Conservation (phyloP, 30 jellyfish, hydroid and myxozoan genomes). For the Clytia hemisphaerica region DNA sequence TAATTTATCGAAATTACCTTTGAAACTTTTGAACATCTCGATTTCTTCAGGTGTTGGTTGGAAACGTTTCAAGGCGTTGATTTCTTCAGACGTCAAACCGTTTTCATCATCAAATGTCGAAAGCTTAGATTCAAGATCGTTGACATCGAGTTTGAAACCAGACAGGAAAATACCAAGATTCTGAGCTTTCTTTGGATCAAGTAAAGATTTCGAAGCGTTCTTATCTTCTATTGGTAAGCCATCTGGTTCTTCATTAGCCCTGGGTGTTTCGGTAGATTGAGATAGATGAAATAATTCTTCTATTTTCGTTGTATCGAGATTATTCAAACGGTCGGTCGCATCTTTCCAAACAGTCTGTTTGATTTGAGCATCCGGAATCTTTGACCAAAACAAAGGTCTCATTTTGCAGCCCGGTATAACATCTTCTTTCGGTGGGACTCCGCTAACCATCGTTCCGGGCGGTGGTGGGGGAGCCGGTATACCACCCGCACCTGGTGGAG, state of each 20-base stretch:
- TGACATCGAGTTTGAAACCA: constrained; percentile 72
- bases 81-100: constrained; percentile 66
- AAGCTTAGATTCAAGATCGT: constrained; percentile 63
- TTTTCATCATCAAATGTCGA: constrained; percentile 45
- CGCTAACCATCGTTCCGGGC: constrained; percentile 19
- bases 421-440: constrained; percentile 61
- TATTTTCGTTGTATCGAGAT: constrained; percentile 34
- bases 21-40: constrained; percentile 61
- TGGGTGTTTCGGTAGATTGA: neutral
- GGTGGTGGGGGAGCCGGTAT: constrained; percentile 83
- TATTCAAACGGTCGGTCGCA: constrained; percentile 45
- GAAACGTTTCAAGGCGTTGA: constrained; percentile 68
- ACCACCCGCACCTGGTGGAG: constrained; percentile 32
- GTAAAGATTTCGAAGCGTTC: constrained; percentile 50
- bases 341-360: constrained; percentile 62
- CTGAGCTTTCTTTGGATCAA: constrained; percentile 86
- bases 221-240: neutral
- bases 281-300: constrained; percentile 57
- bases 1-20: constrained; percentile 39
- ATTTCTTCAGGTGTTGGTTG: constrained; percentile 92
- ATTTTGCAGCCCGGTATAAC: constrained; percentile 60
- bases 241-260: neutral
- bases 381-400: constrained; percentile 86
- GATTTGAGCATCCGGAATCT: constrained; percentile 67
- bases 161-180: constrained; percentile 83